Base-by-base conservation (phyloP, 2,797 vertebrate genomes). In the Antennarius maculatus region DNA sequence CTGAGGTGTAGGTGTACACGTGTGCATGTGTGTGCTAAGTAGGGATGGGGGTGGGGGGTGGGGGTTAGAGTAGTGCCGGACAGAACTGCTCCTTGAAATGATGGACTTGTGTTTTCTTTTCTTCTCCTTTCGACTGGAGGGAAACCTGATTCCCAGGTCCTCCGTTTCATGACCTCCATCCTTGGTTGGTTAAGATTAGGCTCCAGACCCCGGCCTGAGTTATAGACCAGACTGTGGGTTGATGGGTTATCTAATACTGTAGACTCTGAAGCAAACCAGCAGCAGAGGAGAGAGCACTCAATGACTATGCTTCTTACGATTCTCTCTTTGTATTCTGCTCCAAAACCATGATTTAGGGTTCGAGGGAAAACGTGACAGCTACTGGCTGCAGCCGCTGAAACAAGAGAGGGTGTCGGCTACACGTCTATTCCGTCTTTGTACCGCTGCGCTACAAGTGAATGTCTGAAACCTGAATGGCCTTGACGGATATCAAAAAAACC, bases 41-140 rank as follows among this genome's bases (percentile, higher is more conserved):
- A 5, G 6, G 27, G 15, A 16, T 5, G 3, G 16, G 31, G 31
- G 31, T 4, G 31, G 31, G 31, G 31, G 31, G 48, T 34, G 42
- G 54, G n/a, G 27, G 55, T n/a, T 9, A 17, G 34, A 2, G 3
- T 18, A 42, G 27, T 17, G 61, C 42, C 71, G 53, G 46, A 66
- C 49, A 74, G 76, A 79, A 62, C 54, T 71, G 70, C 69, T 71
- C 61, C 69, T 55, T 66, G 27, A 86, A 86, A 83, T 85, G 85
- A 91, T 88, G 82, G 77, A 89, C 66, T 78, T 76, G 53, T 90
- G 86, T 91, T 91, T 92, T 84, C 86, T 89, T 91, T 81, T 86
- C 76, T 70, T 81, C 69, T 69, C 55, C 47, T 74, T 52, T 55
- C 46, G 76, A 81, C 64, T 60, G 27, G 66, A 69, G 34, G 49